Conservation (phyloP, 2,797 vertebrate genomes). For the Melanotaenia pygmaea region DNA sequence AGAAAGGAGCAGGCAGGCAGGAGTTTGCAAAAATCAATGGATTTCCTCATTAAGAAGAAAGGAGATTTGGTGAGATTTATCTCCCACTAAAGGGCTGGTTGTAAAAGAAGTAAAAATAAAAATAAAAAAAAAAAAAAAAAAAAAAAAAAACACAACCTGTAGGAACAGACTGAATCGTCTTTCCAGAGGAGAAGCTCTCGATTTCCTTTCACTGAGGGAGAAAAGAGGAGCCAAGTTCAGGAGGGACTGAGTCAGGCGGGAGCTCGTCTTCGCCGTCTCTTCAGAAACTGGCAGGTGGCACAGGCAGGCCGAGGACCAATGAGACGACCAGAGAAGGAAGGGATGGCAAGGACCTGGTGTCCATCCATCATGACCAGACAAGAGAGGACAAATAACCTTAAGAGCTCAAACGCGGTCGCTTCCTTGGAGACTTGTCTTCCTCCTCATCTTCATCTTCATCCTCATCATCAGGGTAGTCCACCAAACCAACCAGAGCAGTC, state of each 20-base stretch:
- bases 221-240: constrained; percentile 51
- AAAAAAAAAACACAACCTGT: constrained; percentile 36
- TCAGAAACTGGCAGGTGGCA: constrained; percentile 61
- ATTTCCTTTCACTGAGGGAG: constrained; percentile 47
- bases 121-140: constrained; percentile 40
- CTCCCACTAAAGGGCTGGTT: constrained; percentile 36
- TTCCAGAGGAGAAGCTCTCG: constrained; percentile 43
- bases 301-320: constrained; percentile 68
- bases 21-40: constrained; percentile 30
- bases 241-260: constrained; percentile 52
- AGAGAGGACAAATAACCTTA: constrained; percentile 85
- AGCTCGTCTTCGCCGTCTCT: constrained; percentile 61
- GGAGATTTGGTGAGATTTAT: constrained; percentile 12
- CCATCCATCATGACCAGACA: constrained; percentile 81
- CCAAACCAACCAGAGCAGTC: constrained; percentile 94
- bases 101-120: constrained; percentile 15
- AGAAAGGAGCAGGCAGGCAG: constrained; percentile 26
- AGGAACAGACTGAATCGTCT: constrained; percentile 46
- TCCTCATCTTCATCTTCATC: constrained; percentile 98
- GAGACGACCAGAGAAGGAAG: constrained; percentile 68
- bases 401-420: constrained; percentile 95
- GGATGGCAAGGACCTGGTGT: constrained; percentile 79
- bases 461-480: constrained; percentile 99
- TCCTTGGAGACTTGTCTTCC: constrained; percentile 90
- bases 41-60: constrained; percentile 43